A percentile compares a stretch with the other conserved stretches of the same genome.
Evolutionary conservation across 2,888 invertebrate genomes (phyloP).

Genomic region (Drosophila picticornis): DNA sequence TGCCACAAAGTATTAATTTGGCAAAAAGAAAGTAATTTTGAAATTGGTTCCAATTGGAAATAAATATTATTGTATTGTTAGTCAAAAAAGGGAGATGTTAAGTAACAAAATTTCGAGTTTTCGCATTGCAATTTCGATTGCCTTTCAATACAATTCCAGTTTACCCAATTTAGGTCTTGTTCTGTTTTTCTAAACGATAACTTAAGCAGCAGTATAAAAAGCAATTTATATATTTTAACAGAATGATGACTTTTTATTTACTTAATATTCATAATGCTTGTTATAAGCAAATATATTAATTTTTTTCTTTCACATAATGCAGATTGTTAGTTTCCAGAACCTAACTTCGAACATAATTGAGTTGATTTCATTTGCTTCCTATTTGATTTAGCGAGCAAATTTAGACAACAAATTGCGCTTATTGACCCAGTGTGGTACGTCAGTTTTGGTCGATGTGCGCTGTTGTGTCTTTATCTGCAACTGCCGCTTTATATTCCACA

Average conservation of each 20-base stretch:
- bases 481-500: constrained; percentile 60
- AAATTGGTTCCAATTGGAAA: not conserved
- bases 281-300: not conserved
- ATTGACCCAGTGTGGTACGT: constrained; percentile 30
- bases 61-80: not conserved
- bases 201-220: not conserved
- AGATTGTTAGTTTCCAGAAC: not conserved
- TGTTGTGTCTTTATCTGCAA: constrained; percentile 67
- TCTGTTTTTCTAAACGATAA: not conserved
- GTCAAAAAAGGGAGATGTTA: no score
- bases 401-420: not conserved
- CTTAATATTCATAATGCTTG: not conserved
- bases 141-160: no score
- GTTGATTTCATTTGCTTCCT: not conserved
- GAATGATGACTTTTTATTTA: not conserved
- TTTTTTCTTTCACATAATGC: not conserved
- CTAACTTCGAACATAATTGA: not conserved
- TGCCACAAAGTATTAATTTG: not conserved
- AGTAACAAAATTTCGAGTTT: not conserved
- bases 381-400: not conserved
- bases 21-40: not conserved
- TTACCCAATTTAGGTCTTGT: not conserved
- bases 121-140: not conserved
- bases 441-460: constrained; percentile 41
- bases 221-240: not conserved